Conservation (phyloP, 2,113 vertebrate genomes). For the Nipponia nippon region DNA sequence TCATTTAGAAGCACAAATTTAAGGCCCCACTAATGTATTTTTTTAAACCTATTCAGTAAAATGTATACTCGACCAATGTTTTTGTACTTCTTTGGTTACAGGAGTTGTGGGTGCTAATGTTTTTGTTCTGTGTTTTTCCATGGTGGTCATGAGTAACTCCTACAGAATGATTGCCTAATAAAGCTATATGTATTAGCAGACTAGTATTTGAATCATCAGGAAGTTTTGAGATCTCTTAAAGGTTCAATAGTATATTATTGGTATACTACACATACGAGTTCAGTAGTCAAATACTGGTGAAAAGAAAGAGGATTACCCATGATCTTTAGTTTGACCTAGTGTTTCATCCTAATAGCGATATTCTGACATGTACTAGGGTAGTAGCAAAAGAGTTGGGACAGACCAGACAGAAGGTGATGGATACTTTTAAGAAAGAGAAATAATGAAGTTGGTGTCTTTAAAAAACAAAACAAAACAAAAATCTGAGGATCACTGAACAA, state of each 20-base stretch:
- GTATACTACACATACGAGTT: neutral
- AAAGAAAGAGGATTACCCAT: neutral
- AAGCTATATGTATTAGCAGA: neutral
- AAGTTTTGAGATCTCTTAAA: neutral
- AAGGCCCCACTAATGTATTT: neutral
- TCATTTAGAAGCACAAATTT: neutral
- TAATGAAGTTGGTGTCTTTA: neutral
- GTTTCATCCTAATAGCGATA: neutral
- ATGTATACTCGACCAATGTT: neutral
- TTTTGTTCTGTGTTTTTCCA: neutral
- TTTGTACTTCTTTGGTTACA: neutral
- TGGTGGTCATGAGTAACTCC: neutral
- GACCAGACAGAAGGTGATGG: neutral
- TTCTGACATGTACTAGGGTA: neutral
- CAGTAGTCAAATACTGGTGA: neutral
- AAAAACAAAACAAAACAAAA: neutral
- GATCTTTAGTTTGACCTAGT: neutral
- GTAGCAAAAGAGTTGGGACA: neutral
- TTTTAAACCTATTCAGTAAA: neutral
- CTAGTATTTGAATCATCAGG: neutral
- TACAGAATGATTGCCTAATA: neutral
- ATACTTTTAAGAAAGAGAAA: neutral
- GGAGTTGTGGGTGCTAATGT: neutral
- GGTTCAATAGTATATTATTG: neutral
- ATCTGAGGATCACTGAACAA: neutral